These are phyloP conservation scores for Tineola bisselliella DNA, from an alignment of 2,888 invertebrate genomes.

Conservation along the genomic window DNA sequence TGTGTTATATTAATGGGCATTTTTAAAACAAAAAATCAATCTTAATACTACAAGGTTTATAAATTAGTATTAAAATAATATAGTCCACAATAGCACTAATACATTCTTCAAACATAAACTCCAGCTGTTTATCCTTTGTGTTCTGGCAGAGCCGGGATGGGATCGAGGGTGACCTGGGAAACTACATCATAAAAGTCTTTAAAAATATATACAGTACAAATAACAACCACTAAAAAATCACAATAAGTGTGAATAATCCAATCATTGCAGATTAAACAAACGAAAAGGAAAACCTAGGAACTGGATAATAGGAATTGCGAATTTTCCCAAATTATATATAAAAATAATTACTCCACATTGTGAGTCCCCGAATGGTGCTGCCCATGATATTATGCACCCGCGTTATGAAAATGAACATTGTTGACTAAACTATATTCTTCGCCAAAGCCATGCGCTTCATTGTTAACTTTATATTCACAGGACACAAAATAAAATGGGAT, in stretches of 20 bases:
- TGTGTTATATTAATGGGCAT: too few species aligned
- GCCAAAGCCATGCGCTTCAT: constrained; percentile 51
- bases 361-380: constrained; percentile 62
- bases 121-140: constrained; percentile 63
- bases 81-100: constrained; percentile 1
- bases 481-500: constrained; percentile 33
- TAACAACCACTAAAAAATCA: constrained; percentile 30
- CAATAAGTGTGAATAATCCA: constrained; percentile 20
- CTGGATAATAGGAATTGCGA: constrained; percentile 25
- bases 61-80: neutral
- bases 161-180: constrained; percentile 56
- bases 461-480: constrained; percentile 23
- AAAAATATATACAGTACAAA: neutral
- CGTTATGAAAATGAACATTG: constrained; percentile 23
- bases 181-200: constrained; percentile 25
- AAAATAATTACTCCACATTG: constrained; percentile 18
- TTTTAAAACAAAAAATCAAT: too few species aligned
- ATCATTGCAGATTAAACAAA: neutral
- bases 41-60: neutral
- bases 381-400: constrained; percentile 46
- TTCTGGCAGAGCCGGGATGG: constrained; percentile 55
- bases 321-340: constrained; percentile 30
- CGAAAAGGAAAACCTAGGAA: neutral
- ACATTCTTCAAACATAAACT: constrained; percentile 24
- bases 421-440: constrained; percentile 25